Percentiles rank a stretch among this genome's conserved stretches.
Conservation (phyloP, 2,113 vertebrate species). For the Channa maculata region DNA sequence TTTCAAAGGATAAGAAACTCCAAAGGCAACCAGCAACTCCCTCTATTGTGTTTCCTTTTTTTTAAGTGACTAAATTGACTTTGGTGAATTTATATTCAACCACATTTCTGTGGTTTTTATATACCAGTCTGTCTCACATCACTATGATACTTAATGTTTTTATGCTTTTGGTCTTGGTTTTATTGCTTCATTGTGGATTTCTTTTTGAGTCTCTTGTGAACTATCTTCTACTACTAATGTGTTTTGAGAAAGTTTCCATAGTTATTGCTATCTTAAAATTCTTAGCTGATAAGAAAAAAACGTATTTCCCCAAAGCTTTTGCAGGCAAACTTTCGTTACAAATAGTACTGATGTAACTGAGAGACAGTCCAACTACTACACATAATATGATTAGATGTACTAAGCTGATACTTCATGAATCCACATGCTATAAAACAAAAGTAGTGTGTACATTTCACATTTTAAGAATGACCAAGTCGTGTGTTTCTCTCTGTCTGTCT, state of each 20-base stretch:
- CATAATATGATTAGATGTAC: not conserved
- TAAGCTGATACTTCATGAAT: not conserved
- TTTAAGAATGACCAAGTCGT: not conserved
- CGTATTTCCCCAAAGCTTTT: slow-evolving; percentile 18
- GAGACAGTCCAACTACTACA: slow-evolving; percentile 38
- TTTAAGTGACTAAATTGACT: not conserved
- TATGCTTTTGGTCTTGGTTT: slow-evolving; percentile 7
- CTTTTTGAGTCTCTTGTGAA: not conserved
- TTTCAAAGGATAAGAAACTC: not conserved
- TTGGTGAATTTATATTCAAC: not conserved
- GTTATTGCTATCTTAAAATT: not conserved
- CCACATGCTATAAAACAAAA: not conserved
- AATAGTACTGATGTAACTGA: slow-evolving; percentile 55
- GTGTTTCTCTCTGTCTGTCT: not conserved
- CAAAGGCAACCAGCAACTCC: not conserved
- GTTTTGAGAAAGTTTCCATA: not conserved
- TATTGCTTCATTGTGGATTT: not conserved
- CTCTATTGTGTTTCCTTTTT: too few relatives aligned
- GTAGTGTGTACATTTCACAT: too few relatives aligned
- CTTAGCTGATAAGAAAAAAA: slow-evolving; percentile 7
- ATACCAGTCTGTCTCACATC: slow-evolving; percentile 11
- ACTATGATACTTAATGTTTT: slow-evolving; percentile 29
- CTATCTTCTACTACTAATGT: too few relatives aligned
- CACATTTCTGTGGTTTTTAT: slow-evolving; percentile 37
- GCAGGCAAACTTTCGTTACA: slow-evolving; percentile 8